These are phyloP conservation scores for Setipinna tenuifilis DNA, from an alignment of 2,797 vertebrate genomes.

Conservation along the genomic window DNA sequence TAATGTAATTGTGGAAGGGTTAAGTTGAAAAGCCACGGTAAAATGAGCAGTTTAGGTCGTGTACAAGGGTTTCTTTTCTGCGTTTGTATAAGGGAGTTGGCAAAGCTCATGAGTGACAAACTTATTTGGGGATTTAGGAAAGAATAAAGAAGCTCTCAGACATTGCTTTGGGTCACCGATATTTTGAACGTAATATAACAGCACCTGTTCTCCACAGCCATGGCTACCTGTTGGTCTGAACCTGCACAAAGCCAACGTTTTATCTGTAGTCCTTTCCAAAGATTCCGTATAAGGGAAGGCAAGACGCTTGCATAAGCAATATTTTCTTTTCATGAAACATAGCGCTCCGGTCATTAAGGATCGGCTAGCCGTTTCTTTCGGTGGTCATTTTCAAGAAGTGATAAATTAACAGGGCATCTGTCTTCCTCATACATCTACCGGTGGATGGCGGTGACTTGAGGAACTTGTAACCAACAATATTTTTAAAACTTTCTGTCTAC, in stretches of 20 bases:
- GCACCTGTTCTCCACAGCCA: not conserved
- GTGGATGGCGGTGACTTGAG: not conserved
- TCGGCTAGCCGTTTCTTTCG: not conserved
- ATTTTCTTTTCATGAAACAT: not conserved
- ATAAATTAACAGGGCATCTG: not conserved
- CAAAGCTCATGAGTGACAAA: not conserved
- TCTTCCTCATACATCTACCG: not conserved
- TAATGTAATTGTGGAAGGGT: not conserved
- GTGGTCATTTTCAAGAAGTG: not conserved
- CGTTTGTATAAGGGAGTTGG: not conserved
- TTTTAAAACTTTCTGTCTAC: not conserved
- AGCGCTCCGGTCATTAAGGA: not conserved
- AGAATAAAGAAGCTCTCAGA: not conserved
- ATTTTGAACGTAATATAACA: not conserved
- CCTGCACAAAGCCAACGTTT: not conserved
- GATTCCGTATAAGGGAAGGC: not conserved
- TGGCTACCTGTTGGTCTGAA: not conserved
- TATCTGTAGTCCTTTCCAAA: not conserved
- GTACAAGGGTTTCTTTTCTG: not conserved
- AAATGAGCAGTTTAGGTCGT: not conserved
- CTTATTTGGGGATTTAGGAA: not conserved
- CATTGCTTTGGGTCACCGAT: not conserved
- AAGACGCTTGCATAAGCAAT: not conserved
- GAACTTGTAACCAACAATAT: not conserved
- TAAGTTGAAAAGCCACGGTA: not conserved